These are phyloP conservation scores for Glandiceps talaboti DNA, from an alignment of 53 echinoderm and acorn worm genomes.

Conservation along the genomic window DNA sequence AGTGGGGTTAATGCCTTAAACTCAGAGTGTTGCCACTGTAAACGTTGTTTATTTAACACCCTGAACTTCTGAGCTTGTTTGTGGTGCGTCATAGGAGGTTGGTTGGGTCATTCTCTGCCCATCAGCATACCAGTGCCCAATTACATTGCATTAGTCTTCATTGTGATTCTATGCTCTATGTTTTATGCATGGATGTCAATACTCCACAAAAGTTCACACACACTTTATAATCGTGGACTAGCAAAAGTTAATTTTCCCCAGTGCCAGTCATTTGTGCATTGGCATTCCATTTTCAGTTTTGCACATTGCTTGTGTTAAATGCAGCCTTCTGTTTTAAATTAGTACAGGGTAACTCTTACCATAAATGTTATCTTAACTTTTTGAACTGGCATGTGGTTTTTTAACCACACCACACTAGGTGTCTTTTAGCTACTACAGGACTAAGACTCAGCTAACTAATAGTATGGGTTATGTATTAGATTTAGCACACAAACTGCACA, in stretches of 20 bases:
- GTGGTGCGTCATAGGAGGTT: background rate
- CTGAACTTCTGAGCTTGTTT: background rate
- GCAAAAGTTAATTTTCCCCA: background rate
- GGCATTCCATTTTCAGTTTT: no score
- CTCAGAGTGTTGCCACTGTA: background rate
- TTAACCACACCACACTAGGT: background rate
- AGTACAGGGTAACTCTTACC: background rate
- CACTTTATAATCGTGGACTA: background rate
- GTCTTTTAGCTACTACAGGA: background rate
- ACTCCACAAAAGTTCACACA: background rate
- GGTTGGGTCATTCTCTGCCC: background rate
- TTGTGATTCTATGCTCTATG: background rate
- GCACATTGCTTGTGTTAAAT: no score
- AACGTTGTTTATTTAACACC: background rate
- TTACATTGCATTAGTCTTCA: background rate
- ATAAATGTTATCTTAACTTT: background rate
- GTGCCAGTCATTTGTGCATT: no score
- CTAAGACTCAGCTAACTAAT: no score
- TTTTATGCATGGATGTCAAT: background rate
- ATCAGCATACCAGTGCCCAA: background rate
- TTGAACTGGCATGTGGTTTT: background rate
- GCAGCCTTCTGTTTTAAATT: background rate
- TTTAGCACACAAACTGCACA: no score
- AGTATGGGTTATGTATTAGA: no score
- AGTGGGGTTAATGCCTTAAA: background rate